Percentiles rank a stretch among this genome's conserved stretches.
Conservation (phyloP, 2,888 invertebrate species). For the Hipparchia semele region DNA sequence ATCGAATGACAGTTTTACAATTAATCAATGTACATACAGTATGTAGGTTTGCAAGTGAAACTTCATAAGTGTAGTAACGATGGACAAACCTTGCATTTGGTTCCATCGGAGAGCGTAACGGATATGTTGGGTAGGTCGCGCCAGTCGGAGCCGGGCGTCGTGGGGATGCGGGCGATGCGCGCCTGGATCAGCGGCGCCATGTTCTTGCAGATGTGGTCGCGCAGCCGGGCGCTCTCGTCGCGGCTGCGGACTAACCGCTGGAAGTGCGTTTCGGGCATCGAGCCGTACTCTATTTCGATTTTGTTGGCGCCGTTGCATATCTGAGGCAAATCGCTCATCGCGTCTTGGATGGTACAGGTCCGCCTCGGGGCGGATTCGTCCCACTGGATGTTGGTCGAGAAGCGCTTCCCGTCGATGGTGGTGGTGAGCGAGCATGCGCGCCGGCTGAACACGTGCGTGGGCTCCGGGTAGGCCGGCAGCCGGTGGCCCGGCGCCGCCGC, state of each 20-base stretch:
- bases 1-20: too few species aligned
- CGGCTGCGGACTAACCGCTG: slow-evolving; percentile 87
- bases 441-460: slow-evolving; percentile 89
- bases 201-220: slow-evolving; percentile 93
- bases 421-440: slow-evolving; percentile 84
- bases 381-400: slow-evolving; percentile 83
- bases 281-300: slow-evolving; percentile 88
- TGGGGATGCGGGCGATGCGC: slow-evolving; percentile 89
- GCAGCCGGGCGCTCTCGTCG: slow-evolving; percentile 80
- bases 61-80: too few species aligned
- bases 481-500: slow-evolving; percentile 91
- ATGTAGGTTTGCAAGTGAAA: too few species aligned
- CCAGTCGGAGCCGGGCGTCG: slow-evolving; percentile 91
- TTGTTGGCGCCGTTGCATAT: slow-evolving; percentile 88
- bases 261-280: slow-evolving; percentile 88
- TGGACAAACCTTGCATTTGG: slow-evolving; percentile 76
- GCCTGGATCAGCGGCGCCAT: slow-evolving; percentile 91
- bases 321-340: slow-evolving; percentile 91
- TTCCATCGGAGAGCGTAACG: slow-evolving; percentile 87
- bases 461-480: slow-evolving; percentile 90
- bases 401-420: slow-evolving; percentile 74
- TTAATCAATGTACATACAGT: too few species aligned
- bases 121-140: slow-evolving; percentile 91
- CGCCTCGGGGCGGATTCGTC: slow-evolving; percentile 88
- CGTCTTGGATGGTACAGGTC: slow-evolving; percentile 90